Evolutionary conservation across 2,888 invertebrate species (phyloP), one percentile per base, ranked within the genome.

Genomic region (Acanthoscelides obtectus): DNA sequence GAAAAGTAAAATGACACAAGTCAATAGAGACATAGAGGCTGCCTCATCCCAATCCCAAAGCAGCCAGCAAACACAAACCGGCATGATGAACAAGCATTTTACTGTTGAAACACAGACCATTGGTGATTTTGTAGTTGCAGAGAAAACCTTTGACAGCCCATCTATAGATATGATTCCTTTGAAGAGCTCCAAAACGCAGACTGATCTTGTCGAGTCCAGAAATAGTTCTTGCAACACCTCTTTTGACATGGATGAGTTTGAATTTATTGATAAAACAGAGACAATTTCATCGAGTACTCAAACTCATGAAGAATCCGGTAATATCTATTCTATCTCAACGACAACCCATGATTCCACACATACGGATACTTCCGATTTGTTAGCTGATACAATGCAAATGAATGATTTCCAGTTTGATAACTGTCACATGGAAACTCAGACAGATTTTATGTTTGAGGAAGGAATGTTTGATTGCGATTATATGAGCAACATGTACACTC

Each of bases 371-470:
- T 81, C 82, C 12, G 81, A 84, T 75, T 77, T 80, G 64, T 68
- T 79, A 5, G 73, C 69, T 63, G 76, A 77, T 27, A 75, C 73
- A 64, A 72, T 78, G 64, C 72, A 77, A 73, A 77, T 79, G 70
- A 80, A 78, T 66, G 77, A 76, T 45, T 83, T 84, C 72, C 75
- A 76, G 76, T 85, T 86, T 72, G 83, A 86, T 22, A 87, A 88
- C 72, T 88, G 89, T 72, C 87, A 88, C 74, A 88, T 84, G 73
- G 89, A 91, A 81, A 91, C 90, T 0, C 91, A 91, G 81, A 91
- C 90, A 0, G 89, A 89, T 77, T 80, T 85, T 68, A 83, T 86
- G 75, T 81, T 84, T 6, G 80, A 79, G 69, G 82, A 81, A 70
- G 82, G 83, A 64, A 78, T 85, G 69, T 81, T 85, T 45, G 80